Percentiles rank a stretch among this genome's conserved stretches.
Conservation (phyloP, 2,888 invertebrate genomes). For the Vandiemenella viatica region DNA sequence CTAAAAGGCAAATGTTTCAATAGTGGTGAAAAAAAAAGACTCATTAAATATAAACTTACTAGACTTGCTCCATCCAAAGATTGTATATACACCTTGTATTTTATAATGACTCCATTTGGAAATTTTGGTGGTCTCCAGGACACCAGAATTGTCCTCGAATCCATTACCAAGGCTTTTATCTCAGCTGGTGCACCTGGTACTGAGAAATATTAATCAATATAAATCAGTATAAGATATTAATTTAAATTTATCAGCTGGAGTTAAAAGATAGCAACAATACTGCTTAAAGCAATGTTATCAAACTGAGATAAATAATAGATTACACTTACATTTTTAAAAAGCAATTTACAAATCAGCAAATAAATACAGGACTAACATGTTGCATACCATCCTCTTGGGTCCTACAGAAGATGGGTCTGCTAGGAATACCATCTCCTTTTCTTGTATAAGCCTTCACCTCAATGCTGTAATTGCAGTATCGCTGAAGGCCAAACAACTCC, state of each 20-base stretch:
- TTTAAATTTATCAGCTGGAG: too few relatives aligned
- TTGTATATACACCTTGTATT: slow-evolving; percentile 26
- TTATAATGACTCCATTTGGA: slow-evolving; percentile 28
- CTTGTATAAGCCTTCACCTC: slow-evolving; percentile 30
- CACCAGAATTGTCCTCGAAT: slow-evolving; percentile 26
- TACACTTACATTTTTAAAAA: slow-evolving; percentile 26
- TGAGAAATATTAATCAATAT: slow-evolving; percentile 19
- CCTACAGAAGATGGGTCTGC: too few relatives aligned
- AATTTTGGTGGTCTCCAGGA: slow-evolving; percentile 28
- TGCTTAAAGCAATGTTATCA: not conserved
- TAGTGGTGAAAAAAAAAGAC: too few relatives aligned
- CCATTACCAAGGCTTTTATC: slow-evolving; percentile 28
- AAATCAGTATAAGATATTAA: not conserved
- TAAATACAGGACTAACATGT: not conserved
- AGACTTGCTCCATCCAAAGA: slow-evolving; percentile 10
- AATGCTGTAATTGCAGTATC: slow-evolving; percentile 32
- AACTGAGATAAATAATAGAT: not conserved
- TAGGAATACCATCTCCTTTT: slow-evolving; percentile 30
- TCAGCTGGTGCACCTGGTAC: slow-evolving; percentile 28
- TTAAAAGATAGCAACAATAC: too few relatives aligned
- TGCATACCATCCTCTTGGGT: slow-evolving; percentile 29
- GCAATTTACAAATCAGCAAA: too few relatives aligned
- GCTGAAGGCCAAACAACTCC: slow-evolving; percentile 22
- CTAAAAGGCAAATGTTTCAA: too few relatives aligned
- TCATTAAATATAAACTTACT: slow-evolving; percentile 7